These are phyloP conservation scores for Serranus cabrilla DNA, from an alignment of 2,797 vertebrate genomes.

Conservation along the genomic window DNA sequence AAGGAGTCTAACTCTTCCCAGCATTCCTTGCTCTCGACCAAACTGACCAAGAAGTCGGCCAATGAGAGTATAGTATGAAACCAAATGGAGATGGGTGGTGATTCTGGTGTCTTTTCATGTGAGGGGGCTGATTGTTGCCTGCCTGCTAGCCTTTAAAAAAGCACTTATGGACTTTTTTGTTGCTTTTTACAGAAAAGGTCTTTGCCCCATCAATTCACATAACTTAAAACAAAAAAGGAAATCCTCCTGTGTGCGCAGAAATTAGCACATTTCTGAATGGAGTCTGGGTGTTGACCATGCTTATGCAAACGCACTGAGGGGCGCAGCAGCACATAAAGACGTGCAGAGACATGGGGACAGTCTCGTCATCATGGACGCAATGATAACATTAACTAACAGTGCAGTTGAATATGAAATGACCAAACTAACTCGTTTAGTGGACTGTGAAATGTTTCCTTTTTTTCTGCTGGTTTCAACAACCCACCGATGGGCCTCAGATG, in stretches of 20 bases:
- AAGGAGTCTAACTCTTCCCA: constrained; percentile 86
- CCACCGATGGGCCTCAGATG: neutral
- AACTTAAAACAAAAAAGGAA: constrained; percentile 7
- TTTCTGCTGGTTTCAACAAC: constrained; percentile 1
- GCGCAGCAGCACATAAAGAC: neutral
- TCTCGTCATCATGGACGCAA: constrained; percentile 11
- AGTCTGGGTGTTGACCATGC: constrained; percentile 27
- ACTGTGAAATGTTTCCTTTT: constrained; percentile 20
- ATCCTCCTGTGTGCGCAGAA: constrained; percentile 24
- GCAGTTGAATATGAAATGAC: constrained; percentile 16
- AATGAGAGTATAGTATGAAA: constrained; percentile 94
- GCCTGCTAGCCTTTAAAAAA: constrained; percentile 60
- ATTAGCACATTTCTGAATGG: constrained; percentile 1
- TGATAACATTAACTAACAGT: neutral
- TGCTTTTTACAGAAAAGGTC: constrained; percentile 30
- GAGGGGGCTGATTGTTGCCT: constrained; percentile 46
- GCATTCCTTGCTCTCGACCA: constrained; percentile 90
- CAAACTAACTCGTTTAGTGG: constrained; percentile 34
- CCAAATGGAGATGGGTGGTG: neutral
- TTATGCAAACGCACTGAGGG: constrained; percentile 47
- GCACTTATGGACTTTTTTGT: constrained; percentile 51
- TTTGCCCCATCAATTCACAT: constrained; percentile 27
- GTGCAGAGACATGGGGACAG: constrained; percentile 3
- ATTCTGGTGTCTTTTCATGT: constrained; percentile 44
- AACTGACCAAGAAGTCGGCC: constrained; percentile 90